Base-by-base conservation (phyloP, 1,140 invertebrate genomes). In the Xylocopa sonorina region DNA sequence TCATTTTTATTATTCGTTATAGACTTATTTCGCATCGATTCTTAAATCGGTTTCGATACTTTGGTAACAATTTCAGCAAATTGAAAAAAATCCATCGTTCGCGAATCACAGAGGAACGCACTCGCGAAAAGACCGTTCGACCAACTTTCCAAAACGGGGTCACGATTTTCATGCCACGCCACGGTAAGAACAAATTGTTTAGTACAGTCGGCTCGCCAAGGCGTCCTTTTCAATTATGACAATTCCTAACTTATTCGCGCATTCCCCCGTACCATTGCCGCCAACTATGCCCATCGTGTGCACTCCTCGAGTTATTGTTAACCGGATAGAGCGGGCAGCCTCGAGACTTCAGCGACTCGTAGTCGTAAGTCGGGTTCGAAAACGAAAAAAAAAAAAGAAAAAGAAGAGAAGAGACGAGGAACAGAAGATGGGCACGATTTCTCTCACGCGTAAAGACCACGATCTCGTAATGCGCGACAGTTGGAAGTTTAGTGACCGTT, bases 161-260 rank as follows among this genome's bases (percentile, higher is more conserved):
- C 16, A 69, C 67, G 34, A 69, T 55, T 41, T 41, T 41, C 6
- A n/a, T n/a, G 38, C 34, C 14, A 27, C n/a, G 62, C 10, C n/a
- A 57, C n/a, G 38, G 41, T 27, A 71, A 38, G 43, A 57, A 71
- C 57, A 57, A 71, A 34, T 51, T 27, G 7, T 18, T 14, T 21
- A 27, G 41, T 34, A 57, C 34, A 1, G 50, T 27, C 34, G 21
- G n/a, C 34, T 16, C 32, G 68, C 3, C 4, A 3, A 32, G 12
- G 14, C 29, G 68, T 71, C 16, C 16, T 57, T 71, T 57, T n/a
- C 68, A 71, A 71, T 71, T 71, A 71, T 71, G 68, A 71, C 68
- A 34, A 71, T 57, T 57, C 27, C 50, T 69, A 41, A 16, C 63
- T 66, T 32, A 66, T 66, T 66, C 63, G 43, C 63, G n/a, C 34